These are phyloP conservation scores for Noctua fimbriata DNA, from an alignment of 2,888 invertebrate species.

Conservation along the genomic window DNA sequence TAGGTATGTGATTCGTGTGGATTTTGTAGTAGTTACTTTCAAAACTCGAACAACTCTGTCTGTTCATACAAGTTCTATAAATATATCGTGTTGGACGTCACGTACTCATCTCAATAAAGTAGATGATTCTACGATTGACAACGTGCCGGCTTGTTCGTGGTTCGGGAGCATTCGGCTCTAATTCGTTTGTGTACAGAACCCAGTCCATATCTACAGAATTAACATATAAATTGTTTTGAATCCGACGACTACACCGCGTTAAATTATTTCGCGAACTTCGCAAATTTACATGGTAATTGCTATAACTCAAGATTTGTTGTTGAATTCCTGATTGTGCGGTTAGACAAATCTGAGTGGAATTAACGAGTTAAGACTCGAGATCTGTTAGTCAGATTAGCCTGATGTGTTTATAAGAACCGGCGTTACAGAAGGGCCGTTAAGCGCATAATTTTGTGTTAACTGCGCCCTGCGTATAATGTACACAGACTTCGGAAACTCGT, in stretches of 20 bases:
- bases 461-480: constrained; percentile 66
- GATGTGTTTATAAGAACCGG: constrained; percentile 71
- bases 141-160: constrained; percentile 55
- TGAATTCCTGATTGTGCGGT: constrained; percentile 86
- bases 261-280: constrained; percentile 90
- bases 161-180: constrained; percentile 56
- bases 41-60: background rate
- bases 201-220: constrained; percentile 87
- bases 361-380: constrained; percentile 79
- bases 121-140: constrained; percentile 48
- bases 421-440: constrained; percentile 59
- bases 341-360: constrained; percentile 83
- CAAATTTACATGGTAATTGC: constrained; percentile 90
- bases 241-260: constrained; percentile 87
- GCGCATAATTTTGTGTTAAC: constrained; percentile 66
- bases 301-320: constrained; percentile 90
- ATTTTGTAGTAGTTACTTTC: background rate
- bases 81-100: constrained; percentile 12
- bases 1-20: background rate
- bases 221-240: constrained; percentile 90
- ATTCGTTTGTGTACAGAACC: constrained; percentile 69
- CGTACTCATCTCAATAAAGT: constrained; percentile 34
- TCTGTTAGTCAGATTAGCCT: constrained; percentile 80
- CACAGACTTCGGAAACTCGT: constrained; percentile 60
- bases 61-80: background rate